Percentiles rank a stretch among this genome's conserved stretches.
These are phyloP conservation scores for Mesorhabditis belari DNA, from an alignment of 2,888 invertebrate species.

Conservation along the genomic window DNA sequence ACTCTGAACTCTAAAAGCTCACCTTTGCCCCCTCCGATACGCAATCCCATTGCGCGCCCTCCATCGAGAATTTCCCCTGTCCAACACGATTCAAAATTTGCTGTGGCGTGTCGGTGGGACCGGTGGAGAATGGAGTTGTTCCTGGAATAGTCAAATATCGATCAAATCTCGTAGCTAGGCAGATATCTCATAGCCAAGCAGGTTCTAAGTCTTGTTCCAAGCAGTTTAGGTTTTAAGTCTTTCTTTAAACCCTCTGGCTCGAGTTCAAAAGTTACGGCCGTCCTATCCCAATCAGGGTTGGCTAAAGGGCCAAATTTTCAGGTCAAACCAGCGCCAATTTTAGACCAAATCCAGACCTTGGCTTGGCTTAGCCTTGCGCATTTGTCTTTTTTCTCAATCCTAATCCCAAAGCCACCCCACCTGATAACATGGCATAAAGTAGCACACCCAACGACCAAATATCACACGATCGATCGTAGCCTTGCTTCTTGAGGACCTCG, in stretches of 20 bases:
- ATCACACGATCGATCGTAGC: conserved; percentile 96
- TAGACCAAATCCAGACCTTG: conserved; percentile 1
- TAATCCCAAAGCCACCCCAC: conserved; percentile 56
- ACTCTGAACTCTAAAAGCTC: too few species aligned
- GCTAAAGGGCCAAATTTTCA: too few species aligned
- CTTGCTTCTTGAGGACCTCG: conserved; percentile 79
- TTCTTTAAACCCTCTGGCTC: too few species aligned
- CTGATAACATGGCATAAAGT: conserved; percentile 88
- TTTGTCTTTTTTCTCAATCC: background rate
- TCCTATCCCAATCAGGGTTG: too few species aligned
- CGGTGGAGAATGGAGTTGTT: conserved; percentile 65
- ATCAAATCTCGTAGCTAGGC: background rate
- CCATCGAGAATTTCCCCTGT: conserved; percentile 70
- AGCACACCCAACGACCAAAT: conserved; percentile 96
- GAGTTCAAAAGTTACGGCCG: too few species aligned
- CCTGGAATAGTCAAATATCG: background rate
- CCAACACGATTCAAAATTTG: conserved; percentile 86
- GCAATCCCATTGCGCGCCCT: conserved; percentile 70
- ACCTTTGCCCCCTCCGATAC: conserved; percentile 75
- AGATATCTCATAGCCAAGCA: too few species aligned
- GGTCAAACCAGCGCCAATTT: background rate
- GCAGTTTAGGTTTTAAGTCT: background rate
- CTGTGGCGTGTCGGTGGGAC: conserved; percentile 71
- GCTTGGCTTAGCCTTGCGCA: background rate
- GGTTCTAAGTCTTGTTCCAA: background rate